phyloP scores from a whole-genome alignment of 2,888 invertebrate genomes.

The Electrophaes corylata region DNA sequence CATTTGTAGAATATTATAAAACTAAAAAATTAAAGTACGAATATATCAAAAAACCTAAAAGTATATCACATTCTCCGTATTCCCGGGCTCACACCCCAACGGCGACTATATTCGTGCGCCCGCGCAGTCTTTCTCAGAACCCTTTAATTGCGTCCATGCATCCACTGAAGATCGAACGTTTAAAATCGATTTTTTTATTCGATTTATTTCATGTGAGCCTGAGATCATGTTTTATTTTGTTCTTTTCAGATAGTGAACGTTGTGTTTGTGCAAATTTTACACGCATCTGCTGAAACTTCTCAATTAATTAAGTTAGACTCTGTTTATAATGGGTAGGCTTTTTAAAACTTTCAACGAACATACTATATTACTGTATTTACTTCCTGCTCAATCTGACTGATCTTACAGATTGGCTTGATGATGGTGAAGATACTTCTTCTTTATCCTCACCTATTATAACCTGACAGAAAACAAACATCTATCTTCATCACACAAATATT shows the following conservation, averaged over 20 bases:
- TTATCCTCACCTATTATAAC: no score
- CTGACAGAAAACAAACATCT: no score
- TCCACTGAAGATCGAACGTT: constrained; percentile 79
- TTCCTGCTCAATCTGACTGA: no score
- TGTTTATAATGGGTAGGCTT: constrained; percentile 29
- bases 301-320: constrained; percentile 70
- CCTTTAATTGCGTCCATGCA: constrained; percentile 80
- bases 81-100: constrained; percentile 50
- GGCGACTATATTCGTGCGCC: constrained; percentile 62
- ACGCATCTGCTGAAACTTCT: constrained; percentile 80
- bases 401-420: no score
- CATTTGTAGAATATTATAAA: background rate
- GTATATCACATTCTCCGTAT: constrained; percentile 35
- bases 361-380: background rate
- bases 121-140: constrained; percentile 75
- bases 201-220: constrained; percentile 76
- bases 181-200: constrained; percentile 82
- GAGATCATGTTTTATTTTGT: constrained; percentile 74
- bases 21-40: constrained; percentile 15
- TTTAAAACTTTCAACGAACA: background rate
- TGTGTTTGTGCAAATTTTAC: constrained; percentile 83
- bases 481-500: no score
- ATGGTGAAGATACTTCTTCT: no score
- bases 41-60: constrained; percentile 23
- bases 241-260: constrained; percentile 73